phyloP scores from a whole-genome alignment of 2,888 invertebrate species.

The Drosophila kuntzei region DNA sequence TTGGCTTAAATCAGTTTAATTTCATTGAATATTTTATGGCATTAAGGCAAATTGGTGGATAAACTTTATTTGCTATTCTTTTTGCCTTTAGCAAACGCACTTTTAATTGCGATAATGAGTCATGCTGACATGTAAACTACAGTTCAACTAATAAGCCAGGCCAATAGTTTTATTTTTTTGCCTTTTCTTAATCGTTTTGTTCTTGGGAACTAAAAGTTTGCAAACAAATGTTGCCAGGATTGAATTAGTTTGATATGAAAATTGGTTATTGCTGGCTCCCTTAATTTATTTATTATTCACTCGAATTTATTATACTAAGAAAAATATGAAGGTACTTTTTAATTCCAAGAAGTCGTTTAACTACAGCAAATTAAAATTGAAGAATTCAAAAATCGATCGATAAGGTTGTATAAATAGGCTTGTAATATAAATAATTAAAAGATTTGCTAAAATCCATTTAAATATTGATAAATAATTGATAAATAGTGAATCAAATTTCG shows the following conservation, averaged over 20 bases:
- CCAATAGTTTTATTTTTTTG: neutral
- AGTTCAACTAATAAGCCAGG: conserved; percentile 8
- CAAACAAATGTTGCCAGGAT: conserved; percentile 18
- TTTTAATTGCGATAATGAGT: conserved; percentile 34
- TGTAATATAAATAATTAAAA: neutral
- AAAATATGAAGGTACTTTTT: neutral
- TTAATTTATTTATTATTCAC: conserved; percentile 11
- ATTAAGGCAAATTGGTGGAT: conserved; percentile 4
- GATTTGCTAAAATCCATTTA: neutral
- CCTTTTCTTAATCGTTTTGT: conserved; percentile 5
- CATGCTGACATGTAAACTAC: conserved; percentile 14
- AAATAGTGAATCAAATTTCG: too few species aligned
- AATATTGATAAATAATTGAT: neutral
- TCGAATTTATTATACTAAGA: neutral
- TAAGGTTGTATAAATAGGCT: neutral
- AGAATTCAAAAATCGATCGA: neutral
- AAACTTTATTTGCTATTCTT: neutral
- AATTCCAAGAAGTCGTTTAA: neutral
- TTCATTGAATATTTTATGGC: conserved; percentile 20
- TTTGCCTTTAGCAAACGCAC: conserved; percentile 7
- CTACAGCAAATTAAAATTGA: neutral
- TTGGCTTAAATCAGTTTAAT: conserved; percentile 22
- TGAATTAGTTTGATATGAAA: conserved; percentile 12
- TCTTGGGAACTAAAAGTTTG: conserved; percentile 5
- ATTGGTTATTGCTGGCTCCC: neutral